Evolutionary conservation across 1,140 invertebrate species (phyloP), one percentile per base, ranked within the genome.

Genomic region (Coptotermes formosanus): DNA sequence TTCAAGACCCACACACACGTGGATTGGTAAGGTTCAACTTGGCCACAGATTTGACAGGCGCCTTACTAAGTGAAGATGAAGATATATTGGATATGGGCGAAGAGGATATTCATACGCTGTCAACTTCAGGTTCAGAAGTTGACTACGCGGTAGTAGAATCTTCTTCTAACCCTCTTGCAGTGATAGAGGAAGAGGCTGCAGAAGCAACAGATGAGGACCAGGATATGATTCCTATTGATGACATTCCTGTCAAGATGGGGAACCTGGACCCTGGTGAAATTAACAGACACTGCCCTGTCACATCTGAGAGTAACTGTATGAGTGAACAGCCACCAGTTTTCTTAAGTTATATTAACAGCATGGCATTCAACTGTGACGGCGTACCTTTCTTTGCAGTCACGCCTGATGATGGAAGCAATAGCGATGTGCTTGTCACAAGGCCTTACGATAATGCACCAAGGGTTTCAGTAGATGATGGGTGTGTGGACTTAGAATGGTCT

Each of bases 201-300:
- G 86, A 59, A 38, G 85, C 87, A 82, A 88, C 87, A 48, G 87
- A 88, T 69, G 85, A 88, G n/a, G 87, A 88, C 85, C 87, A 82
- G n/a, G 87, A 88, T 14, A 3, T 85, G 23, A 85, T 88, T 75
- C 83, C 85, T 38, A 85, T 84, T 23, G 87, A 88, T 84, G 87
- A 86, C 38, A 69, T 86, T 52, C 86, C 86, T 30, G 12, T 86
- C 12, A 86, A 45, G n/a, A 32, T 55, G 19, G 23, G 30, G 19
- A 4, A 55, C 19, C 25, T 45, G 64, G 59, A 64, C 12, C 25
- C 21, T 64, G 59, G 19, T 16, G 59, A 23, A 25, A 8, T 25
- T 64, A 64, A 8, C 59, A 64, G 59, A 19, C 21, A 19, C 59
- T 64, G 59, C 25, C 1, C 59, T 30, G 6, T 75, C n/a, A 75